A percentile compares a stretch with the other conserved stretches of the same genome.
phyloP scores from a whole-genome alignment of 2,888 invertebrate genomes.

The Notocelia uddmanniana region DNA sequence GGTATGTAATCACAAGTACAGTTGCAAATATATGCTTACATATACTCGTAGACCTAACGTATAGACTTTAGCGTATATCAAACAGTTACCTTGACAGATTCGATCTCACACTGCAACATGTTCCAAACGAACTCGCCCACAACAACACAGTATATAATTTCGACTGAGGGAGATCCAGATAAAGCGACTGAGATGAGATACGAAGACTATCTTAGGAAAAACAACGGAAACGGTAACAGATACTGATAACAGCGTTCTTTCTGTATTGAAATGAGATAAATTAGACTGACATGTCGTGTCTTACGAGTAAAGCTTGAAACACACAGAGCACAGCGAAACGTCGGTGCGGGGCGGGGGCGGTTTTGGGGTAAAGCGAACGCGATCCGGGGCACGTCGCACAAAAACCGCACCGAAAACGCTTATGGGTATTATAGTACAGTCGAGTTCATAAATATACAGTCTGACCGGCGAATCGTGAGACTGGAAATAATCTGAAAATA shows the following conservation, averaged over 20 bases:
- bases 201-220: conserved; percentile 52
- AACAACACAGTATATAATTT: conserved; percentile 50
- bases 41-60: no score
- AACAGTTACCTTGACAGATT: conserved; percentile 64
- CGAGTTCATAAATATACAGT: no score
- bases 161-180: conserved; percentile 50
- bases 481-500: no score
- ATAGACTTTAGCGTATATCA: background rate
- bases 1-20: no score
- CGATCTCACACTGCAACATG: conserved; percentile 70
- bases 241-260: conserved; percentile 28
- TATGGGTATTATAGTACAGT: no score
- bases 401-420: no score
- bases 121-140: conserved; percentile 47
- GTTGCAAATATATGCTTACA: no score
- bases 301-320: background rate
- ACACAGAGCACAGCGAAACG: no score
- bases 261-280: background rate
- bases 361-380: no score
- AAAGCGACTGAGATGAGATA: conserved; percentile 51
- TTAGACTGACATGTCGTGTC: background rate
- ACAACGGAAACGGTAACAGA: conserved; percentile 11
- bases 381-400: no score
- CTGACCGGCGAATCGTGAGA: no score
- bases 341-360: no score